Evolutionary conservation across 2,113 vertebrate genomes (phyloP).

Genomic region (Pseudorectes ferrugineus): DNA sequence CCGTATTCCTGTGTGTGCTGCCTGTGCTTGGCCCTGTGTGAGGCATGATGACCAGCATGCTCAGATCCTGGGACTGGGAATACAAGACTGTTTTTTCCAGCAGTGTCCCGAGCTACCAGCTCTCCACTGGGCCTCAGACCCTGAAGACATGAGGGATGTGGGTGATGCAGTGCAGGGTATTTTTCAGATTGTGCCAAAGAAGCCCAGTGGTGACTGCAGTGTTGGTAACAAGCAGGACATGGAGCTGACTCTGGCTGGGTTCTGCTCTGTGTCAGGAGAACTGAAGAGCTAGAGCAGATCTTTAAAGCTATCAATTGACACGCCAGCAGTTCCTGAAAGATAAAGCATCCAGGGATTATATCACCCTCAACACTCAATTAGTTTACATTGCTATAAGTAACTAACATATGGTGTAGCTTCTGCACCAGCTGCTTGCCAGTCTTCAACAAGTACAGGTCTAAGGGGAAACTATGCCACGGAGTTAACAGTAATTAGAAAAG

Average conservation of each 20-base stretch:
- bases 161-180: neutral
- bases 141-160: neutral
- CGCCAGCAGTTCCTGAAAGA: neutral
- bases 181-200: neutral
- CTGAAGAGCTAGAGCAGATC: neutral
- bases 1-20: accelerated
- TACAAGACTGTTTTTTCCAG: accelerated
- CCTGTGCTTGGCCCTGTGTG: accelerated
- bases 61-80: neutral
- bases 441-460: neutral
- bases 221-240: neutral
- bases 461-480: neutral
- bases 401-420: conserved; percentile 16
- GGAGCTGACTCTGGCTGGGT: neutral
- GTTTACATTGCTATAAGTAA: conserved; percentile 43
- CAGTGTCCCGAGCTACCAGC: neutral
- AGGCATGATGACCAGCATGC: accelerated
- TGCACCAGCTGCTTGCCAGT: conserved; percentile 28
- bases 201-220: neutral
- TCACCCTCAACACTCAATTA: conserved; percentile 27
- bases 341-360: neutral
- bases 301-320: neutral
- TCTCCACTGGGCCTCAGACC: neutral
- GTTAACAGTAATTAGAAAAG: neutral
- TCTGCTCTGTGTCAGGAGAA: neutral